Conservation (phyloP, 2,888 invertebrate genomes). For the Ferdinandea cuprea region DNA sequence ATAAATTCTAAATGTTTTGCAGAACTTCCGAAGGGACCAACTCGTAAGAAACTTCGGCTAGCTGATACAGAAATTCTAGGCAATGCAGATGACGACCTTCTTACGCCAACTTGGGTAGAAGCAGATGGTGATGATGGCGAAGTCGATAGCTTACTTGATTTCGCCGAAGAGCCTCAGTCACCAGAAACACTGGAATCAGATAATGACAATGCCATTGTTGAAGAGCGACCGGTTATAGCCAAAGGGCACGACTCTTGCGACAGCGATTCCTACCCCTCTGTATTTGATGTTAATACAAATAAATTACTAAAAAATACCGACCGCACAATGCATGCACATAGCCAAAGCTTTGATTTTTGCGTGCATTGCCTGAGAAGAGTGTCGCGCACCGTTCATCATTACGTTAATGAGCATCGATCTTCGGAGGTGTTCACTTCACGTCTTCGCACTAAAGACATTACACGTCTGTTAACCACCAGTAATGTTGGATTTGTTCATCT, state of each 20-base stretch:
- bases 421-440: slow-evolving; percentile 78
- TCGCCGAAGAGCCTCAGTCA: slow-evolving; percentile 71
- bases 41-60: slow-evolving; percentile 64
- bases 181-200: slow-evolving; percentile 2
- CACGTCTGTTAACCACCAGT: slow-evolving; percentile 66
- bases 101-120: slow-evolving; percentile 76
- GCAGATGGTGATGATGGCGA: slow-evolving; percentile 73
- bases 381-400: slow-evolving; percentile 77
- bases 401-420: slow-evolving; percentile 77
- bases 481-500: slow-evolving; percentile 67
- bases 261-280: background rate
- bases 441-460: slow-evolving; percentile 71
- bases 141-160: slow-evolving; percentile 60
- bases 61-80: slow-evolving; percentile 48
- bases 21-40: slow-evolving; percentile 51
- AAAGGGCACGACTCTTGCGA: slow-evolving; percentile 27
- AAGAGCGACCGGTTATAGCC: background rate
- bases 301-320: slow-evolving; percentile 75
- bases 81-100: slow-evolving; percentile 75
- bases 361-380: slow-evolving; percentile 76
- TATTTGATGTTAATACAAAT: slow-evolving; percentile 47
- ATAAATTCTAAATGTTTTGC: background rate
- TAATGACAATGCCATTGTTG: background rate
- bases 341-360: slow-evolving; percentile 72
- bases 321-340: slow-evolving; percentile 66